A percentile compares a stretch with the other conserved stretches of the same genome.
Conservation (phyloP, 2,797 vertebrate genomes). For the Brachyrhaphis roseni region DNA sequence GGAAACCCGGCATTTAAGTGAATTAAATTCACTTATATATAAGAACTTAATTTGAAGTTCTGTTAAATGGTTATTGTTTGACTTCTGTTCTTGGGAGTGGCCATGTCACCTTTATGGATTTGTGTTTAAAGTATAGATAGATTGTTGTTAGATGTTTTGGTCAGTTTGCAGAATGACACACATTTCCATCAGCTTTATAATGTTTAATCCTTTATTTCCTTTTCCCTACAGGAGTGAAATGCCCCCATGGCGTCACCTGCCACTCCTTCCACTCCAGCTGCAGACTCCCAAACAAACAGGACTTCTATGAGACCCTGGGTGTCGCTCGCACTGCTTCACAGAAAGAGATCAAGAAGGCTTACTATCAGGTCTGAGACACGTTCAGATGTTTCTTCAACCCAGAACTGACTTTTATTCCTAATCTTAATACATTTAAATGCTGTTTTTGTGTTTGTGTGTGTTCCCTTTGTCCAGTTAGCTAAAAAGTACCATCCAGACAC, state of each 20-base stretch:
- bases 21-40: neutral
- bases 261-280: constrained; percentile 81
- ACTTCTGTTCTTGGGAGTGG: neutral
- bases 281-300: constrained; percentile 76
- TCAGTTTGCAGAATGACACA: neutral
- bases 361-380: constrained; percentile 86
- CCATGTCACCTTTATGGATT: neutral
- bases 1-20: neutral
- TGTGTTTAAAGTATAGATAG: neutral
- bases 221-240: constrained; percentile 59
- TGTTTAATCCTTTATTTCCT: neutral
- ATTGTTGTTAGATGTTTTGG: neutral
- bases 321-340: constrained; percentile 86
- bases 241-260: constrained; percentile 45
- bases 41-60: neutral
- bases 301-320: constrained; percentile 90
- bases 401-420: neutral
- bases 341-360: constrained; percentile 97
- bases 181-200: neutral
- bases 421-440: neutral
- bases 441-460: neutral
- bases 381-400: neutral
- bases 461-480: constrained; percentile 82
- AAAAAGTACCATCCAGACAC: constrained; percentile 97
- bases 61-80: neutral